Evolutionary conservation across 2,888 invertebrate species (phyloP).

Genomic region (Lithophane semibrunnea): DNA sequence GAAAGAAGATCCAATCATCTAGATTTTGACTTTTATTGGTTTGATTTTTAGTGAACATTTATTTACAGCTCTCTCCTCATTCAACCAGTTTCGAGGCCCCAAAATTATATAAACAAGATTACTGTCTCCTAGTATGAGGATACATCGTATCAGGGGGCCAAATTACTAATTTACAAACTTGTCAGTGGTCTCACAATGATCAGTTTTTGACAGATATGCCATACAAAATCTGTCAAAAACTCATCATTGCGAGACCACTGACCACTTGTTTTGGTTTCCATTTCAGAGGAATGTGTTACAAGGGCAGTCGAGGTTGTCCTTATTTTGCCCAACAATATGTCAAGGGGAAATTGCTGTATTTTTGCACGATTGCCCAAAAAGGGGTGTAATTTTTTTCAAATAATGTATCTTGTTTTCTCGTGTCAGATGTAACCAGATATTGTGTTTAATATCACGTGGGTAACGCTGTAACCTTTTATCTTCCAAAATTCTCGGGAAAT

Average conservation of each 20-base stretch:
- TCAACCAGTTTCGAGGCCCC: neutral
- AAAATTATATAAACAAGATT: neutral
- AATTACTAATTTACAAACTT: too few relatives aligned
- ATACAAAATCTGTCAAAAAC: too few relatives aligned
- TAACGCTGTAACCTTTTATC: too few relatives aligned
- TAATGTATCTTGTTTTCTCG: neutral
- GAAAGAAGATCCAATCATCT: too few relatives aligned
- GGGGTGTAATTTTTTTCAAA: neutral
- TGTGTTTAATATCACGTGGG: constrained; percentile 1
- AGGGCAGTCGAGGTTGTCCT: neutral
- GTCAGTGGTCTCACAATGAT: too few relatives aligned
- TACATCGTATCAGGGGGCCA: too few relatives aligned
- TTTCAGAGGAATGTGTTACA: neutral
- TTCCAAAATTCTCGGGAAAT: constrained; percentile 5
- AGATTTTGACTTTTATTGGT: too few relatives aligned
- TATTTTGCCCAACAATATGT: neutral
- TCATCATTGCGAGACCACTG: too few relatives aligned
- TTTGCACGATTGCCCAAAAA: too few relatives aligned
- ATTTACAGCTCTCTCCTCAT: neutral
- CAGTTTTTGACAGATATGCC: too few relatives aligned
- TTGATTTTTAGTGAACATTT: neutral
- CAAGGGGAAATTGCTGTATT: neutral
- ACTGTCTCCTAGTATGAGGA: too few relatives aligned
- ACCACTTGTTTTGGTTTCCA: neutral
- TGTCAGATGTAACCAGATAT: constrained; percentile 28